These are phyloP conservation scores for Hippocampus barbouri DNA, from an alignment of 2,113 vertebrate species.

Conservation along the genomic window DNA sequence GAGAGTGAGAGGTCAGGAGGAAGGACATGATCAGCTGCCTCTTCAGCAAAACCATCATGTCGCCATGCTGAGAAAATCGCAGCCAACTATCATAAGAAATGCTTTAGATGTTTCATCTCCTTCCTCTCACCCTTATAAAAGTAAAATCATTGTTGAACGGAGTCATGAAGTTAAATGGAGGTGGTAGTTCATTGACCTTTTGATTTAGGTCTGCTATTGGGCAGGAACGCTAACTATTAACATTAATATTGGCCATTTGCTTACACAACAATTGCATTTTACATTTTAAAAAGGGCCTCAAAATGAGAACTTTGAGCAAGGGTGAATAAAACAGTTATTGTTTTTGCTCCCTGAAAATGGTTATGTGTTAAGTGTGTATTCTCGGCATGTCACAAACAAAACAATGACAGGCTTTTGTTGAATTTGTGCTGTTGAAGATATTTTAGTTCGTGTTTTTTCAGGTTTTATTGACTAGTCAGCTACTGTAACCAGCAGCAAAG, in stretches of 20 bases:
- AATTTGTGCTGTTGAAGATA: no score
- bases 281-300: not conserved
- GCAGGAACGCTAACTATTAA: no score
- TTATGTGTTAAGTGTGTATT: not conserved
- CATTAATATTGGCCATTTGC: no score
- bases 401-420: no score
- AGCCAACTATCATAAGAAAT: constrained; percentile 16
- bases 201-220: not conserved
- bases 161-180: constrained; percentile 10
- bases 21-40: constrained; percentile 15
- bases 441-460: no score
- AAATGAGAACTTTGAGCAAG: not conserved
- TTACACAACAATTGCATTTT: not conserved
- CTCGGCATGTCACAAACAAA: not conserved
- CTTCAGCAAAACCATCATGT: constrained; percentile 18
- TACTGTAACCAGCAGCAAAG: no score
- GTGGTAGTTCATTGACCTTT: not conserved
- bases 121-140: not conserved
- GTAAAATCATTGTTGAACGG: not conserved
- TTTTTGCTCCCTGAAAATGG: no score
- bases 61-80: constrained; percentile 15
- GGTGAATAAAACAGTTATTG: not conserved
- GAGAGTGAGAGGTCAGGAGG: constrained; percentile 24
- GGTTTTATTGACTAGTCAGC: no score
- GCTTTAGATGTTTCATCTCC: constrained; percentile 10